Conservation (phyloP, 2,888 invertebrate species). For the Tricholauxania praeusta region DNA sequence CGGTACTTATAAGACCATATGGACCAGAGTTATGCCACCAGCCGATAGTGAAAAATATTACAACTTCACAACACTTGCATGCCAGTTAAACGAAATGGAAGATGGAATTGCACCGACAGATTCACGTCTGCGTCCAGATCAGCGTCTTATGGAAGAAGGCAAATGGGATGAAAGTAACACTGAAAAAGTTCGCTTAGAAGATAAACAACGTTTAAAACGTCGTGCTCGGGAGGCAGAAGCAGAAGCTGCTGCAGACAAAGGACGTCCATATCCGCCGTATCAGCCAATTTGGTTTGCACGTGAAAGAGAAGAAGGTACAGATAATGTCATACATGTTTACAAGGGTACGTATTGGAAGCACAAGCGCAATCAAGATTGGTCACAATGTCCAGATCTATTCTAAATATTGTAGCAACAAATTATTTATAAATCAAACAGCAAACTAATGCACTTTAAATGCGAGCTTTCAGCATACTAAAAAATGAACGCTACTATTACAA, state of each 20-base stretch:
- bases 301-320: conserved; percentile 78
- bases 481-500: conserved; percentile 27
- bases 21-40: conserved; percentile 86
- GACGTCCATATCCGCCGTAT: conserved; percentile 77
- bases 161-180: conserved; percentile 91
- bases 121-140: conserved; percentile 92
- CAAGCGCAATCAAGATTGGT: conserved; percentile 91
- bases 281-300: conserved; percentile 93
- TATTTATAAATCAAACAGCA: conserved; percentile 37
- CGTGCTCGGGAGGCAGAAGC: conserved; percentile 83
- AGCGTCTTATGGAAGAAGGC: conserved; percentile 96
- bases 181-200: conserved; percentile 89
- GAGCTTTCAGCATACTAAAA: conserved; percentile 33
- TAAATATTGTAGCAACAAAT: conserved; percentile 48
- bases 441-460: conserved; percentile 35
- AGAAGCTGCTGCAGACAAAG: conserved; percentile 76
- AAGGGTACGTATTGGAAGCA: conserved; percentile 93
- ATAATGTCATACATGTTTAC: conserved; percentile 82
- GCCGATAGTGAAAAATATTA: conserved; percentile 83
- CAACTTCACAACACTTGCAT: conserved; percentile 93
- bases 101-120: conserved; percentile 95
- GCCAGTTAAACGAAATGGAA: conserved; percentile 96
- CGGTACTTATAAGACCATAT: conserved; percentile 85
- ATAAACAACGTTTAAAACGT: conserved; percentile 90
- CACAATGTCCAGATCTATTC: conserved; percentile 87